Conservation (phyloP, 2,113 vertebrate genomes). For the Notechis scutatus region DNA sequence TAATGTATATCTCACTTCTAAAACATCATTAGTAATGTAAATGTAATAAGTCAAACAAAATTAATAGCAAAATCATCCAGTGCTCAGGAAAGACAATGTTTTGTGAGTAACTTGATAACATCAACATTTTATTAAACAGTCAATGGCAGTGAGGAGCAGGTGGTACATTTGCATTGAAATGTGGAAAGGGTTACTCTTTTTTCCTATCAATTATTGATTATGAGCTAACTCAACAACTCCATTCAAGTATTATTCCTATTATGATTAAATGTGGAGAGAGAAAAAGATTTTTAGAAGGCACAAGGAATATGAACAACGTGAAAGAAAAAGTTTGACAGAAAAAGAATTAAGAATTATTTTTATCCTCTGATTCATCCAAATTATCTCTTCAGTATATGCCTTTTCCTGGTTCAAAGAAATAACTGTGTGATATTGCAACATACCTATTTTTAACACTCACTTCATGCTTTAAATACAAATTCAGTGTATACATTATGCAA, state of each 20-base stretch:
- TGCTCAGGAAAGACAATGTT: background rate
- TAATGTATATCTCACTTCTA: background rate
- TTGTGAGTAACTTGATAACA: background rate
- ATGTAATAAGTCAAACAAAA: background rate
- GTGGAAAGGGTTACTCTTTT: background rate
- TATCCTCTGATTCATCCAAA: background rate
- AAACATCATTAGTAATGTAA: background rate
- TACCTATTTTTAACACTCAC: background rate
- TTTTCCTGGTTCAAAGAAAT: background rate
- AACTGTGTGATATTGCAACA: background rate
- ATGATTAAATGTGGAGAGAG: background rate
- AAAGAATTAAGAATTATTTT: background rate
- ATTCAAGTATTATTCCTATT: background rate
- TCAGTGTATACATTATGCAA: background rate
- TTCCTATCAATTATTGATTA: background rate
- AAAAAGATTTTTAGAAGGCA: background rate
- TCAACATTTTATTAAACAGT: background rate
- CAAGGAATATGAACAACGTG: background rate
- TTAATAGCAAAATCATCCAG: background rate
- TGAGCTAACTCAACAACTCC: background rate
- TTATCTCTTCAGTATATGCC: background rate
- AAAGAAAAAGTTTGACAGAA: background rate
- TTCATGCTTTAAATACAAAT: background rate
- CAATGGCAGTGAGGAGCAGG: background rate
- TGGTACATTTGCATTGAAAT: background rate